Conservation (phyloP, 2,113 vertebrate genomes). For the Eublepharis macularius region DNA sequence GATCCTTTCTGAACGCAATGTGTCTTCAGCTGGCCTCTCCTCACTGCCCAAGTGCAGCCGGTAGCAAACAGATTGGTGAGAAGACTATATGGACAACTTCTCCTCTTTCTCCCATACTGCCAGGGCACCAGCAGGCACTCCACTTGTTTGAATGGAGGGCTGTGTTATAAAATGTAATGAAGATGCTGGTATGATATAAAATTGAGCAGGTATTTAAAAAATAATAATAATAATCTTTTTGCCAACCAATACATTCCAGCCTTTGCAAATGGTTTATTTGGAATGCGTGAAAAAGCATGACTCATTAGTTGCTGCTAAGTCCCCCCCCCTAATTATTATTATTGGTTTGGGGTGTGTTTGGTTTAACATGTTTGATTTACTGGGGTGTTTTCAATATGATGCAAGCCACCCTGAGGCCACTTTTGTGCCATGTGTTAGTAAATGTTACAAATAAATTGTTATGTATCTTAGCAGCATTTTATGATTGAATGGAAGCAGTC, state of each 20-base stretch:
- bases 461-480: background rate
- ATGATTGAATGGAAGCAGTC: too few relatives aligned
- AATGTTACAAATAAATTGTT: background rate
- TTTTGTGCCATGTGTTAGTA: background rate
- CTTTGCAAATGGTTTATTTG: background rate
- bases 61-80: too few relatives aligned
- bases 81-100: too few relatives aligned
- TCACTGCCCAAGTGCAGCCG: too few relatives aligned
- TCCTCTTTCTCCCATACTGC: too few relatives aligned
- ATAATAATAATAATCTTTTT: too few relatives aligned
- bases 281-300: background rate
- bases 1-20: too few relatives aligned
- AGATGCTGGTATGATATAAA: conserved; percentile 36
- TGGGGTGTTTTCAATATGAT: background rate
- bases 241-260: background rate
- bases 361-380: background rate
- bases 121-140: too few relatives aligned
- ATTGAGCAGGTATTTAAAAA: conserved; percentile 54
- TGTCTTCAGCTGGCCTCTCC: too few relatives aligned
- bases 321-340: too few relatives aligned
- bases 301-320: too few relatives aligned
- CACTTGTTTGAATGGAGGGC: too few relatives aligned
- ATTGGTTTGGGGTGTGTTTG: background rate
- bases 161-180: conserved; percentile 20
- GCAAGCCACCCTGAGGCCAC: background rate